Percentiles rank a stretch among this genome's conserved stretches.
Conservation (phyloP, 1,140 invertebrate genomes). For the Drosophila sp. region DNA sequence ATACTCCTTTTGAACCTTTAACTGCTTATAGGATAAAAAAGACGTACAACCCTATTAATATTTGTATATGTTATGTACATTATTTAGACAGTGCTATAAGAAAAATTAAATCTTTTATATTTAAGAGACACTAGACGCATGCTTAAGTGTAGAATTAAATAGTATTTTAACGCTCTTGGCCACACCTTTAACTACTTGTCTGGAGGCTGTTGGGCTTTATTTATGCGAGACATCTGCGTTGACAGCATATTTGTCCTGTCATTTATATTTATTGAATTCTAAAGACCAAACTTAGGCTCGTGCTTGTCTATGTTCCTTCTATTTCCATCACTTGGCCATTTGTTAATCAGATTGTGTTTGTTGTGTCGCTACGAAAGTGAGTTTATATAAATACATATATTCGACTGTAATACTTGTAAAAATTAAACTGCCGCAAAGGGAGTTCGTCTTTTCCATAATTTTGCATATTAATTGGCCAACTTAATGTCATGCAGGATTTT, state of each 20-base stretch:
- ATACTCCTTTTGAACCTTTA: too few species aligned
- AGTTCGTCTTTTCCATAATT: too few species aligned
- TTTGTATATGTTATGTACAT: too few species aligned
- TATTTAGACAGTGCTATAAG: too few species aligned
- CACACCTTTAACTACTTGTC: neutral
- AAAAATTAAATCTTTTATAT: too few species aligned
- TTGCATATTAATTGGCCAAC: too few species aligned
- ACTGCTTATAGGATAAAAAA: too few species aligned
- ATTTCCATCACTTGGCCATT: neutral
- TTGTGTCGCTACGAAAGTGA: neutral
- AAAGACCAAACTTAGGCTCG: constrained; percentile 4
- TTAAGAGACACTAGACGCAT: too few species aligned
- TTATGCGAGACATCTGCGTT: constrained; percentile 14
- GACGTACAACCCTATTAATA: too few species aligned
- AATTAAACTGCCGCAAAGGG: too few species aligned
- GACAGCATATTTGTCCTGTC: constrained; percentile 16
- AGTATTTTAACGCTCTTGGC: neutral
- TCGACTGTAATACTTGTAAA: neutral
- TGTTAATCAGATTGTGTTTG: neutral
- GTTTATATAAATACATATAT: neutral
- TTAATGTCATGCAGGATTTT: too few species aligned
- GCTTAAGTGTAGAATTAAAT: neutral
- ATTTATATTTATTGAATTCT: constrained; percentile 28
- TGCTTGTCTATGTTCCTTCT: neutral
- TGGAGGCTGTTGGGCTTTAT: neutral